Base-by-base conservation (phyloP, 2,888 invertebrate species). In the Apocheima hispidaria region DNA sequence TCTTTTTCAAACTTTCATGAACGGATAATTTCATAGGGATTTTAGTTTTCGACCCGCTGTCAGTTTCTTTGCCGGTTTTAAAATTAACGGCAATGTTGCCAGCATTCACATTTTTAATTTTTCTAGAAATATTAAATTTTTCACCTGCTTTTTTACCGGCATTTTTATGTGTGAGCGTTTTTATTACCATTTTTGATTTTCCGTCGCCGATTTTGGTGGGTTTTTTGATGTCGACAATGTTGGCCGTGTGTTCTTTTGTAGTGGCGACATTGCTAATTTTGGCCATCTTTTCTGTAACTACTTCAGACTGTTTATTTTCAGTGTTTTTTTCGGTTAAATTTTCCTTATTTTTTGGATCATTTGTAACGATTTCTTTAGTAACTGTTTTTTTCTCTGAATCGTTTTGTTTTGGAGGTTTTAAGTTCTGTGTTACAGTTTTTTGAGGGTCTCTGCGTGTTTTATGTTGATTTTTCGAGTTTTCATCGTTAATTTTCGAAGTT, bases 1-100 rank as follows among this genome's bases (percentile, higher is more conserved):
- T 79, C 60, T 73, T 80, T 0, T 72, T 51, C 18, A 58, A 56
- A 6, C 59, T 73, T 35, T 74, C 73, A 2, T 69, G 66, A 2
- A 69, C 52, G 0, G 75, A 64, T 1, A 74, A n/a, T 28, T 71
- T 77, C 41, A 79, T 84, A 0, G 86, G 83, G 35, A 87, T 84
- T 60, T 82, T 86, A 0, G 86, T 61, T 35, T 63, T 71, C 43
- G 33, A 20, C 12, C 38, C 49, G 9, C 30, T 55, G 9, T 16
- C 69, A 65, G 74, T 78, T 63, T 74, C 73, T 33, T 71, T 50
- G 43, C 35, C 50, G 36, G 18, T 6, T 21, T 55, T 61, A 4
- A 46, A 12, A 28, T 59, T 56, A 4, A 50, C 56, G 0, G n/a
- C 7, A 14, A 43, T 36, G 41, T 40, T 60, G 18, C 49, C 41